These are phyloP conservation scores for Trichopoda pennipes DNA, from an alignment of 2,888 invertebrate species.

Conservation along the genomic window DNA sequence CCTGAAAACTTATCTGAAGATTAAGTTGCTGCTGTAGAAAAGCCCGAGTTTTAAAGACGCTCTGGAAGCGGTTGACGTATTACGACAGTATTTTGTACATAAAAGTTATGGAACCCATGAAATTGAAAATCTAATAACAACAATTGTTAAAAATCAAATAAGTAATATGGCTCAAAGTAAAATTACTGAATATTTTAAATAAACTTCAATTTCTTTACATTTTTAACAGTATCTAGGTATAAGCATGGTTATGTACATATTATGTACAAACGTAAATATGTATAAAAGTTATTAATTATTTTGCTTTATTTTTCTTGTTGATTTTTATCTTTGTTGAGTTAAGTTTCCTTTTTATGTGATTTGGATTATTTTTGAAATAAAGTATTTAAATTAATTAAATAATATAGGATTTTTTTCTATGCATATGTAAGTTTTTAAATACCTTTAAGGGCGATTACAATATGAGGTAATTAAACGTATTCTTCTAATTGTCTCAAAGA, in stretches of 20 bases:
- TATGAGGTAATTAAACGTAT: not conserved
- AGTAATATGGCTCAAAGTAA: constrained; percentile 1
- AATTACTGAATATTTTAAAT: not conserved
- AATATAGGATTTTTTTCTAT: not conserved
- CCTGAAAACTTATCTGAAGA: constrained; percentile 16
- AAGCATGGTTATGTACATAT: not conserved
- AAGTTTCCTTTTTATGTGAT: not conserved
- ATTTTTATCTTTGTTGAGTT: not conserved
- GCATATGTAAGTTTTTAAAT: not conserved
- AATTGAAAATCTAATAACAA: constrained; percentile 19
- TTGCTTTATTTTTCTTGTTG: not conserved
- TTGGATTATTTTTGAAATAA: not conserved
- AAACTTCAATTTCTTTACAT: not conserved
- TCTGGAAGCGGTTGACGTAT: constrained; percentile 17
- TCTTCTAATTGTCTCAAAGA: not conserved
- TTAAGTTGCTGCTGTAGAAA: constrained; percentile 10
- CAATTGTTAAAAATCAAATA: constrained; percentile 14
- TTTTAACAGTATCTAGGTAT: not conserved
- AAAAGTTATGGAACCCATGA: constrained; percentile 9
- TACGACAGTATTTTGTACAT: constrained; percentile 21
- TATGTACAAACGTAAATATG: not conserved
- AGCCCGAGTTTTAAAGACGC: constrained; percentile 23
- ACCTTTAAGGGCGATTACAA: no score
- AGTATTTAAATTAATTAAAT: not conserved
- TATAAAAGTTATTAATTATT: not conserved